Evolutionary conservation across 2,888 invertebrate genomes (phyloP).

Genomic region (Corythucha ciliata): DNA sequence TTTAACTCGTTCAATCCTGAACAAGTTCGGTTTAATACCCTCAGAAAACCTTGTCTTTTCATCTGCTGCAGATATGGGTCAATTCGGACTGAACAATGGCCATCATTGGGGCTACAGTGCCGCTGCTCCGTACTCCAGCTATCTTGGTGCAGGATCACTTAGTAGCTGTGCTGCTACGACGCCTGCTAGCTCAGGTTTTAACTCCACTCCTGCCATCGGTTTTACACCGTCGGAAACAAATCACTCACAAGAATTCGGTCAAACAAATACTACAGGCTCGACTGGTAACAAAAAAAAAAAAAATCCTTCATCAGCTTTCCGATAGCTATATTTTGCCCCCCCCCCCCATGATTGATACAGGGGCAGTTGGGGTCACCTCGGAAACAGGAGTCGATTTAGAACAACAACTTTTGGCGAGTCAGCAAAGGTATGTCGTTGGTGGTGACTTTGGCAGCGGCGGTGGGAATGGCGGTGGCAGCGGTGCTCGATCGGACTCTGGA

Average conservation of each 20-base stretch:
- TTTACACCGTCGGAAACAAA: slow-evolving; percentile 60
- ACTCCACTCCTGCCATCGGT: slow-evolving; percentile 58
- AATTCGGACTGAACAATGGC: slow-evolving; percentile 72
- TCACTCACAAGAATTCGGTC: slow-evolving; percentile 39
- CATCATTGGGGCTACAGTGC: slow-evolving; percentile 85
- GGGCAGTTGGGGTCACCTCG: slow-evolving; percentile 31
- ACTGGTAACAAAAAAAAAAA: slow-evolving; percentile 18
- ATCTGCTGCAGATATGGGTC: slow-evolving; percentile 74
- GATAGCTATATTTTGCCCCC: background rate
- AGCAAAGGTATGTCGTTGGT: slow-evolving; percentile 40
- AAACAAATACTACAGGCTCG: slow-evolving; percentile 21
- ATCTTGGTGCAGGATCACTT: slow-evolving; percentile 57
- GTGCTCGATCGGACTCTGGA: slow-evolving; percentile 45
- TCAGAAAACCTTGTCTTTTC: too few species aligned
- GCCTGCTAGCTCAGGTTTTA: slow-evolving; percentile 45
- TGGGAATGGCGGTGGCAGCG: slow-evolving; percentile 38
- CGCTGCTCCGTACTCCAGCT: slow-evolving; percentile 77
- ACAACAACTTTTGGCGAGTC: slow-evolving; percentile 40
- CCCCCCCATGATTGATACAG: background rate
- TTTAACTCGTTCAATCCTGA: too few species aligned
- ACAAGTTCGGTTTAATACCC: too few species aligned
- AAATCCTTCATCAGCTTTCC: background rate
- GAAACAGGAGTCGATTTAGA: slow-evolving; percentile 46
- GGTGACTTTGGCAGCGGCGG: slow-evolving; percentile 42
- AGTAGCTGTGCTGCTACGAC: slow-evolving; percentile 50